Base-by-base conservation (phyloP, 2,888 invertebrate species). In the Epinotia nisella region DNA sequence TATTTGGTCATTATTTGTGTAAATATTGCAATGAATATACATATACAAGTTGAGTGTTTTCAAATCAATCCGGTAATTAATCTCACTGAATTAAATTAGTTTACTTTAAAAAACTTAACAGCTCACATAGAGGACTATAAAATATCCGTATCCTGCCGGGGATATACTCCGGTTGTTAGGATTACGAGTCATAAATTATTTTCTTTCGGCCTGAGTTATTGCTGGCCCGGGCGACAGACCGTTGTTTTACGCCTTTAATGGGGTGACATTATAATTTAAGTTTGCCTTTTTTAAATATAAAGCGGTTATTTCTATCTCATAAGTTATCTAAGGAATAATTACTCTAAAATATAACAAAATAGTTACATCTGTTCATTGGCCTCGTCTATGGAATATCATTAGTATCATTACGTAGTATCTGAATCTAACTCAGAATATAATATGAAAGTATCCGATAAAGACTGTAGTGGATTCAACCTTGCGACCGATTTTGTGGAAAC, bases 151-250 rank as follows among this genome's bases (percentile, higher is more conserved):
- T 91, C 91, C 91, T 87, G 91, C 77, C 79, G 76, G 76, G 79
- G 79, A 87, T 87, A 84, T 87, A 88, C 88, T 86, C 87, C 83
- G 79, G 85, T 83, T 85, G 85, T 83, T 82, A 76, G 79, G 85
- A 87, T 90, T 87, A 88, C 82, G 81, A 79, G 84, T 82, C 84
- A 83, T 92, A 91, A 92, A 91, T 91, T 91, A 91, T 91, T 85
- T 90, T 87, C 87, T 82, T 86, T 83, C 76, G 78, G 81, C 78
- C 79, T 88, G 87, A 91, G 80, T 90, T 89, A 91, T 87, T 79
- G 85, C 80, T 82, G 80, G 78, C 78, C 79, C 79, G 82, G 85
- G 85, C 83, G 89, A 87, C 87, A 86, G 86, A 83, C 84, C 83
- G 90, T 88, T 90, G 89, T 89, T 85, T 87, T 83, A 85, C 78